Conservation (phyloP, 1,140 invertebrate genomes). For the Macrosteles quadrilineatus region DNA sequence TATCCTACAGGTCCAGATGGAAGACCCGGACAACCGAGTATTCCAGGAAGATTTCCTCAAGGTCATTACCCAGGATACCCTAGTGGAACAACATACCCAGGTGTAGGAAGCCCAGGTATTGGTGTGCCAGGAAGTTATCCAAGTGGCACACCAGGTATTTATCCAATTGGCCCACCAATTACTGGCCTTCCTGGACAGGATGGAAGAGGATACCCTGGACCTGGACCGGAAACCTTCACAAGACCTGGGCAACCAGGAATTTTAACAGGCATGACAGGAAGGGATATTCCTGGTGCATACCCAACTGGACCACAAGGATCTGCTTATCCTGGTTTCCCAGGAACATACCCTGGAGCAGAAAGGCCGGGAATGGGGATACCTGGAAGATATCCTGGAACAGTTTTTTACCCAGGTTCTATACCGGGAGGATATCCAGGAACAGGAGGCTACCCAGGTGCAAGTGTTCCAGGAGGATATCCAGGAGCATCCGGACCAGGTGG, state of each 20-base stretch:
- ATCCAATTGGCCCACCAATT: not conserved
- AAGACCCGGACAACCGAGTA: not conserved
- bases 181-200: not conserved
- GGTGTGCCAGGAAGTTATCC: not conserved
- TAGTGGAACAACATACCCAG: not conserved
- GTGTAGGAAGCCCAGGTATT: slow-evolving; percentile 33
- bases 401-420: slow-evolving; percentile 20
- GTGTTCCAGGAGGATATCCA: slow-evolving; percentile 26
- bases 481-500: slow-evolving; percentile 25
- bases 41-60: slow-evolving; percentile 24
- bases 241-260: slow-evolving; percentile 29
- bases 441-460: slow-evolving; percentile 32
- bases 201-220: slow-evolving; percentile 4
- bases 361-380: slow-evolving; percentile 19
- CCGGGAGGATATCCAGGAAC: slow-evolving; percentile 31
- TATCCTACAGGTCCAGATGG: not conserved
- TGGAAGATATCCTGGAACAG: slow-evolving; percentile 38
- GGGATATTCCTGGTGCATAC: not conserved
- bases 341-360: slow-evolving; percentile 23
- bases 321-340: slow-evolving; percentile 18
- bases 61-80: slow-evolving; percentile 18
- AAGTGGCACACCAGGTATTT: not conserved
- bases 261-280: slow-evolving; percentile 28
- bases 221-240: slow-evolving; percentile 19
- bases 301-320: not conserved